Evolutionary conservation across 2,113 vertebrate species (phyloP), one percentile per base, ranked within the genome.

Genomic region (Istiophorus platypterus): DNA sequence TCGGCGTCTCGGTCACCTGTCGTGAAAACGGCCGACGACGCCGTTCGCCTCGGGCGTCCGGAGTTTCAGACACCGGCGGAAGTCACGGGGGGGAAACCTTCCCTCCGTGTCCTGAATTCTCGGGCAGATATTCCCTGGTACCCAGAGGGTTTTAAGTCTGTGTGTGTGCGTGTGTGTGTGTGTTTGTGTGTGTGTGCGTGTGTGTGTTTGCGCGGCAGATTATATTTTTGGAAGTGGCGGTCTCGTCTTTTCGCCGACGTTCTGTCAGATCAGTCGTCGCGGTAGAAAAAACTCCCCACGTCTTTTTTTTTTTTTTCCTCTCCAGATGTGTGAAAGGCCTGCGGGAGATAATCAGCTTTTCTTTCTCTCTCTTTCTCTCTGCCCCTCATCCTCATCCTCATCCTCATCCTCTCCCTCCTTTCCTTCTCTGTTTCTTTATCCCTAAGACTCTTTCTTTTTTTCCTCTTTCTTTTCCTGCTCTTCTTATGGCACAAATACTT

Each of bases 301-400:
- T n/a, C 41, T 65, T 47, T 73, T n/a, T 5, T 4, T 31, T 76
- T 5, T 65, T 65, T 82, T 61, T 56, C 45, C 78, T 61, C 52
- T 41, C 12, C 41, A 76, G 79, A 78, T 66, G 82, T 82, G 47
- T 80, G 64, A 80, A 88, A 87, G 76, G 85, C 76, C 31, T 66
- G 66, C 57, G 45, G 71, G 54, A 88, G 82, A 85, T 90, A 84
- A 91, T 85, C 88, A 87, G 77, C 80, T 91, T 86, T 79, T 62
- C 84, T 81, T 81, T 78, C 70, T 59, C 72, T 17, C n/a, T 27
- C 74, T 76, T 52, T 75, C 80, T 78, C 76, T 62, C 26, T 1
- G 22, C 31, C 72, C 51, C 31, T 76, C 62, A 68, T 78, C 70
- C 76, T 69, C 62, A 39, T 65, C 84, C 51, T n/a, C 58, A n/a